phyloP scores from a whole-genome alignment of 2,113 vertebrate genomes.

The Cromileptes altivelis region DNA sequence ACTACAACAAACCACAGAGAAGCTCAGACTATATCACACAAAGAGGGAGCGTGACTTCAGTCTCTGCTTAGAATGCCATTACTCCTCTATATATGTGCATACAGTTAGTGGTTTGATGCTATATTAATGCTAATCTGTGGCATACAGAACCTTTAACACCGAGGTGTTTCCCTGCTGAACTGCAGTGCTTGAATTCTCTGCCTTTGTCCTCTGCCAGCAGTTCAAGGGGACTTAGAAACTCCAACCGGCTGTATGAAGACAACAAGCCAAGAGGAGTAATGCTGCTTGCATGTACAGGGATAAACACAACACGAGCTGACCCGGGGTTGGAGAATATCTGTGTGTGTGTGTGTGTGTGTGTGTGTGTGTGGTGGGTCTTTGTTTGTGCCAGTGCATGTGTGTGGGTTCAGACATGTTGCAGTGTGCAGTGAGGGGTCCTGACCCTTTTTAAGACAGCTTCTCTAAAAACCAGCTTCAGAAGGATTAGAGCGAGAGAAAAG shows the following conservation, averaged over 20 bases:
- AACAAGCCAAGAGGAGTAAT: slow-evolving; percentile 49
- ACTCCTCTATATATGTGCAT: neutral
- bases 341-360: slow-evolving; percentile 26
- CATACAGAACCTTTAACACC: neutral
- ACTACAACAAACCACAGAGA: too few relatives aligned
- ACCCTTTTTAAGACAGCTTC: slow-evolving; percentile 69
- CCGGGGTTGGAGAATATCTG: slow-evolving; percentile 18
- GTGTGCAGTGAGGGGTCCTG: slow-evolving; percentile 56
- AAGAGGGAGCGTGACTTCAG: too few relatives aligned
- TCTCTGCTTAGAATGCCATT: too few relatives aligned
- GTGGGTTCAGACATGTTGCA: slow-evolving; percentile 52
- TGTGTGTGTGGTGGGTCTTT: slow-evolving; percentile 31
- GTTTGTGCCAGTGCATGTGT: slow-evolving; percentile 16
- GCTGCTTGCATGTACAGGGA: slow-evolving; percentile 35
- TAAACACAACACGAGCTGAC: slow-evolving; percentile 49
- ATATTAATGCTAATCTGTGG: slow-evolving; percentile 3
- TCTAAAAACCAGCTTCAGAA: slow-evolving; percentile 69
- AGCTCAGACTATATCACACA: too few relatives aligned
- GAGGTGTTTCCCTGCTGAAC: slow-evolving; percentile 22
- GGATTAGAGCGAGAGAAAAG: slow-evolving; percentile 70
- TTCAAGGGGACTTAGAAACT: slow-evolving; percentile 46
- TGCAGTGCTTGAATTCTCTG: slow-evolving; percentile 18
- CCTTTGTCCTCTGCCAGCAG: slow-evolving; percentile 12
- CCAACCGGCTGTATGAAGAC: slow-evolving; percentile 38
- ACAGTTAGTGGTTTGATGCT: slow-evolving; percentile 23